These are phyloP conservation scores for Peromyscus leucopus DNA, from an alignment of 2,113 vertebrate genomes.

Conservation along the genomic window DNA sequence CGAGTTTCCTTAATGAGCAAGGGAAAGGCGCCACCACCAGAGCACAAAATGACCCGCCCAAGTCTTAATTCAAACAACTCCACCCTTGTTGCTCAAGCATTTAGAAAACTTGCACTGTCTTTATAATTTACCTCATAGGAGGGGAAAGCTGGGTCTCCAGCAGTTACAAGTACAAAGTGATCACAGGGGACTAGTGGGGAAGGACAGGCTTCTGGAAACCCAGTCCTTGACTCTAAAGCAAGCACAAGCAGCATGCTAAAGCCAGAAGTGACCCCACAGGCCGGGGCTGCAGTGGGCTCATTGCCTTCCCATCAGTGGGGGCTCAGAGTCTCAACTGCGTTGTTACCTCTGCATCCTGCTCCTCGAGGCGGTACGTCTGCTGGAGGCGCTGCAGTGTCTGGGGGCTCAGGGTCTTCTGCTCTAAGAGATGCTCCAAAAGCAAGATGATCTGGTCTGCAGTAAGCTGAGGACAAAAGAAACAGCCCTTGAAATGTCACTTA, in stretches of 20 bases:
- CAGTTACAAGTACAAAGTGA: not conserved
- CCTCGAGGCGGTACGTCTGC: slow-evolving; percentile 88
- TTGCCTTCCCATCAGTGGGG: not conserved
- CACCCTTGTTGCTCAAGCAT: not conserved
- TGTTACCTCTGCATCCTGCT: slow-evolving; percentile 97
- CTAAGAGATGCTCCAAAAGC: slow-evolving; percentile 94
- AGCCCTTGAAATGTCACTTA: slow-evolving; percentile 66
- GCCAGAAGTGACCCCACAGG: not conserved
- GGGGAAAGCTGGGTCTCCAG: not conserved
- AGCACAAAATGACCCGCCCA: not conserved
- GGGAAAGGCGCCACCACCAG: not conserved
- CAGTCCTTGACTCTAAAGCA: not conserved
- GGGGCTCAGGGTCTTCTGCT: slow-evolving; percentile 89
- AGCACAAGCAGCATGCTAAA: not conserved
- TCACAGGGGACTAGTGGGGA: not conserved
- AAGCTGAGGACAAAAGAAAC: slow-evolving; percentile 89
- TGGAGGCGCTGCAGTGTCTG: slow-evolving; percentile 88
- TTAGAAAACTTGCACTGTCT: not conserved
- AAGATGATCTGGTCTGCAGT: slow-evolving; percentile 94
- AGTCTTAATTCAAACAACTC: not conserved
- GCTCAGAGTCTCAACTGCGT: accelerated
- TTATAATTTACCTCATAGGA: not conserved
- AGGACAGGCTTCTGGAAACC: not conserved
- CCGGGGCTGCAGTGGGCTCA: not conserved
- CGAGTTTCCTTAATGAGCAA: slow-evolving; percentile 17